phyloP scores from a whole-genome alignment of 2,888 invertebrate species.

The Apotomis betuletana region DNA sequence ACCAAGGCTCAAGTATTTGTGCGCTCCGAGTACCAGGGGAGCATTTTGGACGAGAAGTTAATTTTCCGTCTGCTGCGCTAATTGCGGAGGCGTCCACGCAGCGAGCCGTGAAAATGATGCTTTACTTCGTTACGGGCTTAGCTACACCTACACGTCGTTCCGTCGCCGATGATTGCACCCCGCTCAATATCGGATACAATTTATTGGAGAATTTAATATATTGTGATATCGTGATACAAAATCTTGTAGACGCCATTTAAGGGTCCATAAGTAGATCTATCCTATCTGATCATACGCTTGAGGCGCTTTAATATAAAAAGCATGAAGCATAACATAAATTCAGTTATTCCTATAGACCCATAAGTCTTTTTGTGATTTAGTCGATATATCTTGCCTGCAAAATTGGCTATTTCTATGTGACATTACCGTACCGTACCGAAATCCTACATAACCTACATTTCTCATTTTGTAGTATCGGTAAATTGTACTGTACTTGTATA shows the following conservation, averaged over 20 bases:
- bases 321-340: not conserved
- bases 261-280: not conserved
- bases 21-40: slow-evolving; percentile 26
- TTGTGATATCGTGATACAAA: slow-evolving; percentile 3
- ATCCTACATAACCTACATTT: too few species aligned
- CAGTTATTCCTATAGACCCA: not conserved
- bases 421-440: too few species aligned
- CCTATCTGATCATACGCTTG: not conserved
- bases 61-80: slow-evolving; percentile 45
- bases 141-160: slow-evolving; percentile 26
- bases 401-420: too few species aligned
- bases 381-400: too few species aligned
- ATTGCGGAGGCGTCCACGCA: slow-evolving; percentile 43
- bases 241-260: not conserved
- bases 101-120: slow-evolving; percentile 40
- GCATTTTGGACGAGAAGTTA: slow-evolving; percentile 39
- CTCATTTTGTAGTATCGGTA: too few species aligned
- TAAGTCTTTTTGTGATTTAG: not conserved
- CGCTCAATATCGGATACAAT: slow-evolving; percentile 26
- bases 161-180: slow-evolving; percentile 6
- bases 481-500: too few species aligned
- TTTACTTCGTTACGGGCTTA: slow-evolving; percentile 36
- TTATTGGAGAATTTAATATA: slow-evolving; percentile 33
- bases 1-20: slow-evolving; percentile 12
- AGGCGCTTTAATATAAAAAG: not conserved